Conservation (phyloP, 2,888 invertebrate genomes). For the Masnerella sp. region DNA sequence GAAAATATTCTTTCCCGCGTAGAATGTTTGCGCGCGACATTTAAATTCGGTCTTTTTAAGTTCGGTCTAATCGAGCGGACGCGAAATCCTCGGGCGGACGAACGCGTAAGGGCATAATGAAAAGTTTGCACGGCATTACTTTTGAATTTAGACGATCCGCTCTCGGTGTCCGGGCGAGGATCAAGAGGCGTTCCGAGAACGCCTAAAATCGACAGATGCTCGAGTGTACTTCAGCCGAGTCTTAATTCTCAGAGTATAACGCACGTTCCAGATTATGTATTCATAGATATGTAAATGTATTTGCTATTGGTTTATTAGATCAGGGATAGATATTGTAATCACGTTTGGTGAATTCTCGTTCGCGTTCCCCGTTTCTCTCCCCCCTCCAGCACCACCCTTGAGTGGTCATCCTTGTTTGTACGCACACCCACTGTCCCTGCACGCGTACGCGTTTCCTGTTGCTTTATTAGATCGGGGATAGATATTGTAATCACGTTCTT, state of each 20-base stretch:
- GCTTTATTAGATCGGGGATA: slow-evolving; percentile 68
- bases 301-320: slow-evolving; percentile 67
- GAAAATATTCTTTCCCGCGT: too few species aligned
- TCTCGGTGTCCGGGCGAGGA: slow-evolving; percentile 50
- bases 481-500: slow-evolving; percentile 74
- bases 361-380: slow-evolving; percentile 5
- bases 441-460: slow-evolving; percentile 61
- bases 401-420: slow-evolving; percentile 58
- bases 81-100: slow-evolving; percentile 31
- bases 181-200: slow-evolving; percentile 55
- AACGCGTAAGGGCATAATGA: slow-evolving; percentile 59
- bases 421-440: slow-evolving; percentile 23
- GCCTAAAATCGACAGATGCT: slow-evolving; percentile 65
- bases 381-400: slow-evolving; percentile 25
- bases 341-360: slow-evolving; percentile 66
- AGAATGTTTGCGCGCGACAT: slow-evolving; percentile 9
- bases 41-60: slow-evolving; percentile 10
- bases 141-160: slow-evolving; percentile 59
- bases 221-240: slow-evolving; percentile 64
- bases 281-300: slow-evolving; percentile 64
- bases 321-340: slow-evolving; percentile 73
- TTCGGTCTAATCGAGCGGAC: slow-evolving; percentile 3
- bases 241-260: slow-evolving; percentile 62
- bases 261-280: slow-evolving; percentile 61
- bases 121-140: slow-evolving; percentile 59